Conservation (phyloP, 2,888 invertebrate genomes). For the Epicampocera succincta region DNA sequence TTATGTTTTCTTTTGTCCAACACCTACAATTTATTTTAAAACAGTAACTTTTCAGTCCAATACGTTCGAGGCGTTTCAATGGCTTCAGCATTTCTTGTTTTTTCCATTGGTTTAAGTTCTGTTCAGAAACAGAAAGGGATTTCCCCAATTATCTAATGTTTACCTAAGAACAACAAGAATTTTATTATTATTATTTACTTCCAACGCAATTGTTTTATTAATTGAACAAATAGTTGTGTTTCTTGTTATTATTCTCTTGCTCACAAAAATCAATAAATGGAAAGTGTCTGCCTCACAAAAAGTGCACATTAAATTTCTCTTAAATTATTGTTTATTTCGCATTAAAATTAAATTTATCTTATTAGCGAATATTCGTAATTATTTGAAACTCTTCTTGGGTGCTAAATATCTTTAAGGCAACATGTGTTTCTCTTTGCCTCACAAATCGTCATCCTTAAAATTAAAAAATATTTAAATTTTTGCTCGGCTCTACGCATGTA, state of each 20-base stretch:
- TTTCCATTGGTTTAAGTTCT: background rate
- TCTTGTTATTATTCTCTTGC: too few species aligned
- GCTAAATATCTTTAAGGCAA: background rate
- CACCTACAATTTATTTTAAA: background rate
- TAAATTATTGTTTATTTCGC: slow-evolving; percentile 6
- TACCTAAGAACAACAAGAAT: too few species aligned
- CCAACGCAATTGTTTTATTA: background rate
- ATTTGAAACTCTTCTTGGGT: background rate
- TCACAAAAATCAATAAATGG: too few species aligned
- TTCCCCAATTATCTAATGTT: slow-evolving; percentile 9
- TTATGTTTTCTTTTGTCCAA: background rate
- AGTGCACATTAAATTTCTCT: background rate
- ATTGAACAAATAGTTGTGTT: background rate
- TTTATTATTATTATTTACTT: background rate
- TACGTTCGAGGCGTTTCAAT: background rate
- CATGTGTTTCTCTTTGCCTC: slow-evolving; percentile 3
- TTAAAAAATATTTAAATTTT: too few species aligned
- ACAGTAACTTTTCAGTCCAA: too few species aligned
- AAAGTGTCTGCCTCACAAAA: background rate
- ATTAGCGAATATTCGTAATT: background rate
- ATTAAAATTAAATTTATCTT: slow-evolving; percentile 5
- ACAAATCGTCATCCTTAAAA: background rate
- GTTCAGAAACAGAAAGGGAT: background rate
- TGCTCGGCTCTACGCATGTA: too few species aligned
- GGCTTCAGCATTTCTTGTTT: background rate